Base-by-base conservation (phyloP, 2,888 invertebrate genomes). In the Catotricha subobsoleta region DNA sequence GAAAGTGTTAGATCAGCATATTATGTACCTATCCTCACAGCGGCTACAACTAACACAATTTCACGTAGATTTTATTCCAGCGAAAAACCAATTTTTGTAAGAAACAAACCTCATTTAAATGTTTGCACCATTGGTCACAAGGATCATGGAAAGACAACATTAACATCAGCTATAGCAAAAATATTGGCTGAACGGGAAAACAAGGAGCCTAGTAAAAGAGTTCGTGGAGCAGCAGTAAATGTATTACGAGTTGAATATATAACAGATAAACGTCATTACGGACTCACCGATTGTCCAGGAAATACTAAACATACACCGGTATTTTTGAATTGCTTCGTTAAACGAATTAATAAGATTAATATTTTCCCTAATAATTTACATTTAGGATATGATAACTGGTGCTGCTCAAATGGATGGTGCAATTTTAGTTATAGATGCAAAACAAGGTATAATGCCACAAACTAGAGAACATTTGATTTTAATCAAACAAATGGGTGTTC, bases 391-490 rank as follows among this genome's bases (percentile, higher is more conserved):
- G 97, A 97, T 97, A 46, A 95, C 94, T 13, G 97, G 97, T 27
- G 84, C 97, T 39, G 81, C 94, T 0, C 94, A 95, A 62, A 97
- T 98, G 97, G 97, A 98, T 57, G 95, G 94, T 29, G 95, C 94
- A 19, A 95, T 98, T 51, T 67, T 98, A 34, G 97, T 98, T 1
- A 95, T 98, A 0, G 95, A 97, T 1, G 95, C 95, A 2, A 97
- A 95, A 6, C 97, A 98, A 54, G 97, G 98, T 50, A 83, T 87
- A 15, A 98, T 98, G 98, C 97, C 97, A 0, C 97, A 98, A 65
- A 98, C 97, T 0, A 71, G 88, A 41, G 97, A 98, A 58, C 97
- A 98, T 68, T 71, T 98, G 51, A 60, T 97, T 19, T 71, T 98
- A 29, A 92, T 97, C 12, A 92, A 91, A 62, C 95, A 94, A 64